Base-by-base conservation (phyloP, 1,140 invertebrate genomes). In the Saccostrea cuccullata region DNA sequence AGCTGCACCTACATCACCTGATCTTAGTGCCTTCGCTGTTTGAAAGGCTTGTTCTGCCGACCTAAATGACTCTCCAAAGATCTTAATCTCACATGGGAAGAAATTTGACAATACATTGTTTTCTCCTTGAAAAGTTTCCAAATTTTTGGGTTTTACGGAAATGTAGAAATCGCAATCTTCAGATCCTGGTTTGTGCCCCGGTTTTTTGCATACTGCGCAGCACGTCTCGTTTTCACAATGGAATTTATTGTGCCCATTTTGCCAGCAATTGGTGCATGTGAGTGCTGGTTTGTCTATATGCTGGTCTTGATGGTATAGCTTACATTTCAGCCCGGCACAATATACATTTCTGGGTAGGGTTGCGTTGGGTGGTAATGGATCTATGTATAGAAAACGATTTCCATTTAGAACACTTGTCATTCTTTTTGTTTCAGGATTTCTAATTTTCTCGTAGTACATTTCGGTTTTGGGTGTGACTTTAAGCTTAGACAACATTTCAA, bases 331-430 rank as follows among this genome's bases (percentile, higher is more conserved):
- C 30, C 30, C 83, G 11, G 55, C 83, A 60, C 55, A 84, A 30
- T 4, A 40, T 20, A 40, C 13, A 6, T 20, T 23, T 84, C 47
- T 84, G 55, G 83, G 83, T 58, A 84, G 13, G 13, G 9, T 8
- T 58, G 15, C 58, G 13, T 55, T n/a, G 9, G 15, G 2, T 13
- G 17, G 20, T 20, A 84, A 13, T 58, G 55, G 55, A 5, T 84
- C 56, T 12, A 56, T 84, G 56, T 58, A 84, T 15, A 84, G 13
- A 23, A 84, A 55, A 15, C 55, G 15, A 8, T 23, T 84, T 58
- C 55, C 83, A 15, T 84, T 84, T 23, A 84, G 55, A 6, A 84
- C 55, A 23, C 83, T 84, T 20, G 83, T 84, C 83, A 84, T 84
- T 58, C 55, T 84, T 12, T 56, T 84, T 8, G 55, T 84, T 55